phyloP scores from a whole-genome alignment of 2,113 vertebrate genomes.

The Corythaixoides concolor region DNA sequence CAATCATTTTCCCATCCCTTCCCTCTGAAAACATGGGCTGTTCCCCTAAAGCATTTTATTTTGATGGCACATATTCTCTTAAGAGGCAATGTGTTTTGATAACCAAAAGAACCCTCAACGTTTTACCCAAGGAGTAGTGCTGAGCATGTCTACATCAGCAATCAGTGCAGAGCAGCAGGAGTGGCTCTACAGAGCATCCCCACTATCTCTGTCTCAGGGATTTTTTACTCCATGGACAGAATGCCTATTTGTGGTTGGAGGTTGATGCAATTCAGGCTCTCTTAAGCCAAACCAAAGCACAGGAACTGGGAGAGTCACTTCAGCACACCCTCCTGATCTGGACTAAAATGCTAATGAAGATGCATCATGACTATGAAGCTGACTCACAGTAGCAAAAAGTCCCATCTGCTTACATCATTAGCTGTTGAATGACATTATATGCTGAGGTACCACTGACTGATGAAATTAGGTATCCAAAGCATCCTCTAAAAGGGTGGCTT shows the following conservation, averaged over 20 bases:
- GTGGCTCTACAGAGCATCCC: background rate
- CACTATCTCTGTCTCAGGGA: background rate
- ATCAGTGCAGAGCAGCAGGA: background rate
- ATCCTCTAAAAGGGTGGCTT: background rate
- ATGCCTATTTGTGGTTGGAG: background rate
- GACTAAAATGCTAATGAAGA: background rate
- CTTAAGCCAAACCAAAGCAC: background rate
- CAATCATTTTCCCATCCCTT: background rate
- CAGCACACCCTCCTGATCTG: background rate
- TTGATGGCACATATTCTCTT: background rate
- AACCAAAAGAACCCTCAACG: background rate
- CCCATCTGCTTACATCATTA: background rate
- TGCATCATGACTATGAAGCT: background rate
- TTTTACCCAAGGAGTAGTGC: accelerated
- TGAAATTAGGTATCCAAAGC: background rate
- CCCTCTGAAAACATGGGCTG: background rate
- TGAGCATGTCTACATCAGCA: accelerated
- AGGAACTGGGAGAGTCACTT: background rate
- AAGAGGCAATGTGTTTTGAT: background rate
- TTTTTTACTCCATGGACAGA: background rate
- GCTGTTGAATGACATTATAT: background rate
- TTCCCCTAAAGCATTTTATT: background rate
- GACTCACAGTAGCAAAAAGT: background rate
- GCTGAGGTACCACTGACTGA: background rate
- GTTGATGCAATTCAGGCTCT: background rate